Evolutionary conservation across 2,113 vertebrate genomes (phyloP).

Genomic region (Cercocebus atys): DNA sequence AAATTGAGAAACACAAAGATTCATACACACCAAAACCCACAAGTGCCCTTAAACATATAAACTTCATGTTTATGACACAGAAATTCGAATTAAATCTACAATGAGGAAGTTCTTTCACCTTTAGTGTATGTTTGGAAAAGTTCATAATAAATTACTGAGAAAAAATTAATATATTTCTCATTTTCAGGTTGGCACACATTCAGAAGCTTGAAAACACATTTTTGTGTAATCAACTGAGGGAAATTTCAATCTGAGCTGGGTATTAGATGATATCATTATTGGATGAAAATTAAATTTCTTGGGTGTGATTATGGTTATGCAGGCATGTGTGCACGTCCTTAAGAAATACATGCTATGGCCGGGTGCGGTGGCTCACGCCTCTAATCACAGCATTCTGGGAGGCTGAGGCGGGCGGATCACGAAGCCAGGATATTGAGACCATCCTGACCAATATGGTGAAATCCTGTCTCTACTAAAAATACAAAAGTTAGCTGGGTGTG

Average conservation of each 20-base stretch:
- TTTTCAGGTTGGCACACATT: not conserved
- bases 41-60: not conserved
- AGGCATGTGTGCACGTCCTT: not conserved
- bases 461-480: too few species aligned
- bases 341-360: not conserved
- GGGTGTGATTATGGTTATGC: not conserved
- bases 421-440: too few species aligned
- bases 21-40: not conserved
- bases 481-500: too few species aligned
- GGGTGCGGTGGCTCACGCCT: too few species aligned
- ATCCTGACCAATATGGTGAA: too few species aligned
- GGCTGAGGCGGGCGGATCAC: too few species aligned
- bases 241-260: not conserved
- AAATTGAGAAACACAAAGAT: not conserved
- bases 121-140: not conserved
- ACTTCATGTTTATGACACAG: not conserved
- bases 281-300: not conserved
- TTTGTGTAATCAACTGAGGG: not conserved
- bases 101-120: not conserved
- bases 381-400: too few species aligned
- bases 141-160: not conserved
- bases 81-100: not conserved
- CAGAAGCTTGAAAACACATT: not conserved
- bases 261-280: not conserved
- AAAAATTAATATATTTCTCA: not conserved